A percentile compares a stretch with the other conserved stretches of the same genome.
Conservation (phyloP, 2,888 invertebrate species). For the Standfussiana lucernea region DNA sequence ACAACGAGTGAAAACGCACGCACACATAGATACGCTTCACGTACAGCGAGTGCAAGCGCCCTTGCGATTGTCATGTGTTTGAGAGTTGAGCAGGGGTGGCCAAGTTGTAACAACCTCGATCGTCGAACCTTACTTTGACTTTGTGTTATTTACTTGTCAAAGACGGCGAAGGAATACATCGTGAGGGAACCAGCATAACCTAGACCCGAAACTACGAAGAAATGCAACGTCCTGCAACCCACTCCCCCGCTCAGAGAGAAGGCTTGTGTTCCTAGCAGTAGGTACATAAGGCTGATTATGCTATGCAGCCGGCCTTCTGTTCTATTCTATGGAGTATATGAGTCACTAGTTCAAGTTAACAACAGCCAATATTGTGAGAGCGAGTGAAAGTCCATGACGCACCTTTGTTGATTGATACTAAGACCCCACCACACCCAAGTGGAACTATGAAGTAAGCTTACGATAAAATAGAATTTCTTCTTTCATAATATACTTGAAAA, state of each 20-base stretch:
- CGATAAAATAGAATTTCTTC: constrained; percentile 24
- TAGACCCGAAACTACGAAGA: background rate
- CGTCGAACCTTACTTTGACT: background rate
- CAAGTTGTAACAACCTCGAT: no score
- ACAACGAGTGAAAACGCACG: background rate
- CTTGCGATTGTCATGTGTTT: background rate
- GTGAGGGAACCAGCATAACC: background rate
- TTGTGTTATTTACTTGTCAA: background rate
- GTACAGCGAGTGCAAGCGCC: background rate
- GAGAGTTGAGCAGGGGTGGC: background rate
- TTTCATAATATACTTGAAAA: background rate
- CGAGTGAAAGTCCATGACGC: constrained; percentile 57
- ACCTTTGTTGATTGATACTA: constrained; percentile 51
- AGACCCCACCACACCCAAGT: constrained; percentile 45
- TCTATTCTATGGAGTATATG: constrained; percentile 24
- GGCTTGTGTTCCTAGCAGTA: background rate
- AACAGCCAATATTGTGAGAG: constrained; percentile 57
- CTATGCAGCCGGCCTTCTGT: background rate
- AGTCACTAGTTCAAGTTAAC: constrained; percentile 49
- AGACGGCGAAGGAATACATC: background rate
- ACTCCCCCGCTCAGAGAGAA: background rate
- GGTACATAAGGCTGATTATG: background rate
- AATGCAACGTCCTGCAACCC: background rate
- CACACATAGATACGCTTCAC: background rate
- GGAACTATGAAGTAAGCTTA: constrained; percentile 27